Evolutionary conservation across 2,113 vertebrate species (phyloP).

Genomic region (Oceanites oceanicus): DNA sequence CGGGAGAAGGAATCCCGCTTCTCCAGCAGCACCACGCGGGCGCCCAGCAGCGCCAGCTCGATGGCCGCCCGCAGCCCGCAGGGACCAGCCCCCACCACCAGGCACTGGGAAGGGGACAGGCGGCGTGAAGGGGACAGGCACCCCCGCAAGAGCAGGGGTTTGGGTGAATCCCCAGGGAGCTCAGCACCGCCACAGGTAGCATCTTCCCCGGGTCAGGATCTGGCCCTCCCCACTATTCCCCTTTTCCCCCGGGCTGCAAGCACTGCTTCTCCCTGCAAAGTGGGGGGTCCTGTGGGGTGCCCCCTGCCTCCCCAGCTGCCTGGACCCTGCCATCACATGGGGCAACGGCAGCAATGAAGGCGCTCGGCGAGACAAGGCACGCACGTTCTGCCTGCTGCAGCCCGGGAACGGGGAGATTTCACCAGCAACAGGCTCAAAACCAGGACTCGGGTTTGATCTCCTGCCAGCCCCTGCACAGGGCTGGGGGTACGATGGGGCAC

Average conservation of each 20-base stretch:
- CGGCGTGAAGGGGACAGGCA: accelerated
- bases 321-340: background rate
- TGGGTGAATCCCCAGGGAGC: too few relatives aligned
- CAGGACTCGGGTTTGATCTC: background rate
- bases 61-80: slow-evolving; percentile 90
- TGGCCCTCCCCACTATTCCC: background rate
- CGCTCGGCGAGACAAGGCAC: accelerated
- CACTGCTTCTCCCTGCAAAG: background rate
- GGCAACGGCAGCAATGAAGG: background rate
- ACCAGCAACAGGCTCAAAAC: background rate
- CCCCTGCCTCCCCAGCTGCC: accelerated
- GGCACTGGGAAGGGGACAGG: slow-evolving; percentile 74
- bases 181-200: background rate
- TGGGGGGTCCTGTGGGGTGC: background rate
- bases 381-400: background rate
- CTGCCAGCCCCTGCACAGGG: background rate
- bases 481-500: background rate
- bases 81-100: slow-evolving; percentile 90
- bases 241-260: background rate
- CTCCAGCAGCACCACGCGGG: slow-evolving; percentile 87
- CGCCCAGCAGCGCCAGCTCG: slow-evolving; percentile 88
- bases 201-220: background rate
- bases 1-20: slow-evolving; percentile 88
- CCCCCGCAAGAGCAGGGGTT: too few relatives aligned
- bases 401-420: background rate